Base-by-base conservation (phyloP, 2,888 invertebrate species). In the Epistrophe eligans region DNA sequence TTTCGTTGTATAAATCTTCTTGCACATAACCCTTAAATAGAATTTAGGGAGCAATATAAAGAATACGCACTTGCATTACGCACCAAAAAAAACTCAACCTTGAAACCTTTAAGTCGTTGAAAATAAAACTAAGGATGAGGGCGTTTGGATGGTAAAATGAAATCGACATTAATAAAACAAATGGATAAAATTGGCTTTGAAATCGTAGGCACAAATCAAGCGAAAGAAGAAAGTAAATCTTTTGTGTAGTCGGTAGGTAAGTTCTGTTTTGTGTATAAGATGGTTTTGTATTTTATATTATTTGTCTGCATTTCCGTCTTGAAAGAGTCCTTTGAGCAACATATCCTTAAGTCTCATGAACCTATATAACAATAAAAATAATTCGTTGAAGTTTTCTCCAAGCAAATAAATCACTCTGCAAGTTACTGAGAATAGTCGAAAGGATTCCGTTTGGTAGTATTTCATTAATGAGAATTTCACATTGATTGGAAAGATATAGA, bases 131-230 rank as follows among this genome's bases (percentile, higher is more conserved):
- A 6, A 40, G 40, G 6, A n/a, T 13, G 9, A n/a, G 19, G 38
- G 32, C 13, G 2, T 19, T 1, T 24, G 24, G 32, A 17, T 55
- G 40, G 35, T 24, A 45, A 81, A 67, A 77, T 77, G 55, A 77
- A 77, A 84, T 79, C 80, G 77, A 45, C 77, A 77, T 84, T 73
- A 77, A 84, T 84, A 84, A 84, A 77, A 81, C 81, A 84, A 84
- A 84, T 84, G 81, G 77, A 77, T 77, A 60, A 73, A 84, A 81
- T 84, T 72, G 84, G 71, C 76, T 76, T 76, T 71, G 84, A 67
- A 84, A 84, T 84, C 57, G 76, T 60, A 80, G 48, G 70, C 76
- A 81, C 76, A 84, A 77, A 84, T 81, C 84, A 84, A 81, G 60
- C 81, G 77, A 38, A 84, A 73, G 38, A 38, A 67, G 60, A 13